Conservation (phyloP, 2,888 invertebrate genomes). For the Julus scandinavius region DNA sequence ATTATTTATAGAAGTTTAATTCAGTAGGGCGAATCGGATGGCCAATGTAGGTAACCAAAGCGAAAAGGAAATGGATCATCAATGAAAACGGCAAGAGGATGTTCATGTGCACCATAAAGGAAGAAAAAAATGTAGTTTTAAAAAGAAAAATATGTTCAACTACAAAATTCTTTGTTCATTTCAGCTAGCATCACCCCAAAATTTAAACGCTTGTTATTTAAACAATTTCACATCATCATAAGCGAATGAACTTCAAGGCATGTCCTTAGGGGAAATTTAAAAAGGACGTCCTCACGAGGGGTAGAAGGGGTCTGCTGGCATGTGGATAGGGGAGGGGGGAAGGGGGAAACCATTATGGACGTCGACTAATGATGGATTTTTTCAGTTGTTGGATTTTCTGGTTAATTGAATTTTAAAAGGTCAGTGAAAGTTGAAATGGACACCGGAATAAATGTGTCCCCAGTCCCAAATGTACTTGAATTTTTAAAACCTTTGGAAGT, state of each 20-base stretch:
- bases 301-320: no score
- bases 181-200: neutral
- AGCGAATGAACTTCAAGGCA: neutral
- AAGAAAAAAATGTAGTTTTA: neutral
- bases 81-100: neutral
- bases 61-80: neutral
- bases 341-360: no score
- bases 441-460: no score
- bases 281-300: no score
- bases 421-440: no score
- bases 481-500: no score
- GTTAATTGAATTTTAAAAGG: no score
- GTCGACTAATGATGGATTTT: no score
- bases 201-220: neutral
- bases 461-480: no score
- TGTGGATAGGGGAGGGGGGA: no score
- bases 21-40: neutral
- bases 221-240: neutral
- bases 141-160: neutral
- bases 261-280: no score
- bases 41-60: neutral
- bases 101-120: neutral
- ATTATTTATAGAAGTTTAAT: neutral
- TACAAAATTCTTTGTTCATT: neutral
- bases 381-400: no score